Conservation (phyloP, 2,888 invertebrate species). For the Brassicogethes aeneus region DNA sequence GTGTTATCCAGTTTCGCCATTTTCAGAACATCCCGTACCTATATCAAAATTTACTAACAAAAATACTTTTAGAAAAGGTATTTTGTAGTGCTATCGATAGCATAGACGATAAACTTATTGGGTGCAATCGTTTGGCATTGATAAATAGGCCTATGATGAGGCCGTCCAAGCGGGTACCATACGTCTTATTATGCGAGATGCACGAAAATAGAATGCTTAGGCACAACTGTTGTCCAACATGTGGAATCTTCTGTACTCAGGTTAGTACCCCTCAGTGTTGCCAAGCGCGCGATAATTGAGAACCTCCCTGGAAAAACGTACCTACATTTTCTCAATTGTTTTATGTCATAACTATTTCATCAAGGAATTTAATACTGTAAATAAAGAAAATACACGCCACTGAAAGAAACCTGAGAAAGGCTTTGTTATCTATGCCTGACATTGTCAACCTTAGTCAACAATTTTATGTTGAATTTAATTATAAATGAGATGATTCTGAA, state of each 20-base stretch:
- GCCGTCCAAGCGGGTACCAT: slow-evolving; percentile 68
- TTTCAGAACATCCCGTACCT: too few species aligned
- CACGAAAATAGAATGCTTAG: slow-evolving; percentile 65
- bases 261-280: too few species aligned
- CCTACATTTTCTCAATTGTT: slow-evolving; percentile 5
- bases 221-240: slow-evolving; percentile 86
- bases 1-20: too few species aligned
- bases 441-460: too few species aligned
- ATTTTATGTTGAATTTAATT: too few species aligned
- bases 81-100: slow-evolving; percentile 71
- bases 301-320: too few species aligned
- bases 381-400: too few species aligned
- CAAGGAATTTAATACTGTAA: too few species aligned
- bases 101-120: slow-evolving; percentile 64
- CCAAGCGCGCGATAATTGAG: too few species aligned
- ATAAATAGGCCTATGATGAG: slow-evolving; percentile 52
- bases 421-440: neutral
- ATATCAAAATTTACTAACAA: slow-evolving; percentile 9
- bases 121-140: slow-evolving; percentile 66
- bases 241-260: slow-evolving; percentile 85
- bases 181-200: slow-evolving; percentile 67
- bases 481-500: too few species aligned
- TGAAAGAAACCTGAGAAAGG: neutral
- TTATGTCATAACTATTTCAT: neutral
- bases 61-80: slow-evolving; percentile 47